A percentile compares a stretch with the other conserved stretches of the same genome.
Conservation (phyloP, 2,797 vertebrate species). For the Falco peregrinus region DNA sequence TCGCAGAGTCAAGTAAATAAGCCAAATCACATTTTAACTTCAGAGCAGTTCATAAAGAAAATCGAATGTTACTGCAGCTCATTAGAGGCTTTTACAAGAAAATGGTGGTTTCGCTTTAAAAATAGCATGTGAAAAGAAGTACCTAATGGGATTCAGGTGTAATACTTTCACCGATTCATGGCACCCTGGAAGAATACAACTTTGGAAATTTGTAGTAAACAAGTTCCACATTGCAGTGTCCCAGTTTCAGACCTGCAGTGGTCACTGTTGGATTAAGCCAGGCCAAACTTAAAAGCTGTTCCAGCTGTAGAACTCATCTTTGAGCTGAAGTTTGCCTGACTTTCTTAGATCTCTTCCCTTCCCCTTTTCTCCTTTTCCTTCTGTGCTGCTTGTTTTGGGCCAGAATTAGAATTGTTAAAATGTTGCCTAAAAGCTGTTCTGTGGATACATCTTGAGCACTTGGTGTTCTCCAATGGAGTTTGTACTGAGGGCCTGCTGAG, state of each 20-base stretch:
- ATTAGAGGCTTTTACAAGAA: constrained; percentile 14
- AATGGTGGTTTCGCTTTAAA: background rate
- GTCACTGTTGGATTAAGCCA: background rate
- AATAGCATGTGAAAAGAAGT: background rate
- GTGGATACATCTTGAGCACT: background rate
- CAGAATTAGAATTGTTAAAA: background rate
- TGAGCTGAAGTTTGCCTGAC: background rate
- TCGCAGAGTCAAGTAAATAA: background rate
- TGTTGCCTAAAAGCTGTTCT: background rate
- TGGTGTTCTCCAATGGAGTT: background rate
- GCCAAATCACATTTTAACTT: background rate
- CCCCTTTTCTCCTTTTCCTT: background rate
- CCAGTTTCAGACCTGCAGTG: background rate
- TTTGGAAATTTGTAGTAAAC: background rate
- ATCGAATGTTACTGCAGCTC: background rate
- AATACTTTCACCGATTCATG: background rate
- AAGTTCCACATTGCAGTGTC: background rate
- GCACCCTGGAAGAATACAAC: background rate
- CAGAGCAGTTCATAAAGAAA: constrained; percentile 1
- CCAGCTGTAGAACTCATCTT: background rate
- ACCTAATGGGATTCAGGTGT: background rate
- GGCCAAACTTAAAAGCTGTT: background rate
- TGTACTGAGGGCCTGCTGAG: background rate
- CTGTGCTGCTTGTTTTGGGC: background rate
- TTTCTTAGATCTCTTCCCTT: background rate